Conservation (phyloP, 2,888 invertebrate genomes). For the Ecdyonurus torrentis region DNA sequence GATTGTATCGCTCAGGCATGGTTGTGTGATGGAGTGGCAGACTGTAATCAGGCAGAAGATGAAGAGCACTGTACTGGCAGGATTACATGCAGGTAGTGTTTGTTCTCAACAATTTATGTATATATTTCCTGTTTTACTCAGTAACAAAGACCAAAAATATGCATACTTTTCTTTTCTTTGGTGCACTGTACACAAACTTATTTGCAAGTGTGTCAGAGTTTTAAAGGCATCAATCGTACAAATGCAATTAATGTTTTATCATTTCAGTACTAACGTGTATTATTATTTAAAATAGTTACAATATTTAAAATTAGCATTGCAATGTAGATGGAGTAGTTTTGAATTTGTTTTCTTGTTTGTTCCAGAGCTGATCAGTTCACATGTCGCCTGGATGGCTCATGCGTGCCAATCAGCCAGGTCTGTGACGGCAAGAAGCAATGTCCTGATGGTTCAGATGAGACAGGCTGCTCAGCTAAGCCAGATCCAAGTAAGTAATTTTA, state of each 20-base stretch:
- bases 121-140: neutral
- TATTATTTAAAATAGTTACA: no score
- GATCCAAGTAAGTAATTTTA: neutral
- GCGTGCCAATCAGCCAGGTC: slow-evolving; percentile 31
- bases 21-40: slow-evolving; percentile 42
- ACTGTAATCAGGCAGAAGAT: slow-evolving; percentile 43
- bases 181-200: no score
- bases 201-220: no score
- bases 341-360: neutral
- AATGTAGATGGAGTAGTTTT: no score
- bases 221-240: no score
- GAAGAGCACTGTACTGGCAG: slow-evolving; percentile 33
- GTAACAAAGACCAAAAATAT: no score
- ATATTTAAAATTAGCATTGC: no score
- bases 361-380: slow-evolving; percentile 29
- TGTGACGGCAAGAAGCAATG: slow-evolving; percentile 39
- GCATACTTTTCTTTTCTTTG: no score
- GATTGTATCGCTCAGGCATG: slow-evolving; percentile 41
- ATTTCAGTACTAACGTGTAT: no score
- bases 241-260: no score
- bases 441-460: slow-evolving; percentile 37
- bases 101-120: slow-evolving; percentile 8
- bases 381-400: slow-evolving; percentile 44
- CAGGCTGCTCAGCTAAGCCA: slow-evolving; percentile 23
- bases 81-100: slow-evolving; percentile 14